Conservation (phyloP, 2,888 invertebrate genomes). For the Acronicta psi region DNA sequence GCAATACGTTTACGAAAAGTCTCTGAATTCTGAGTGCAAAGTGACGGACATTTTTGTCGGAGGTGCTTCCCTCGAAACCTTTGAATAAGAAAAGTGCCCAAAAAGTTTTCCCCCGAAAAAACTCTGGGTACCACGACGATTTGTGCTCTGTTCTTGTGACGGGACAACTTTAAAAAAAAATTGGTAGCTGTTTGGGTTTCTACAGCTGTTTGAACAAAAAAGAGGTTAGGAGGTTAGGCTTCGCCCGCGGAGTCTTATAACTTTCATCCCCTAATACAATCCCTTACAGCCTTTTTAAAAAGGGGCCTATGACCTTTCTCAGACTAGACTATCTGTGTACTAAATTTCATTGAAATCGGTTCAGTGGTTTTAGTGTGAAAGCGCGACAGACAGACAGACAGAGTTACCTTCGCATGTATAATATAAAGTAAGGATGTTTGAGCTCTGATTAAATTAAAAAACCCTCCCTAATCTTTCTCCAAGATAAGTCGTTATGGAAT, state of each 20-base stretch:
- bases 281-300: no score
- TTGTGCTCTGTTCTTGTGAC: constrained; percentile 28
- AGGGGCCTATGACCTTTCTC: no score
- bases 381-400: no score
- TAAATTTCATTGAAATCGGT: no score
- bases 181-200: constrained; percentile 2
- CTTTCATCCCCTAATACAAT: no score
- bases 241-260: no score
- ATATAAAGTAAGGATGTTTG: no score
- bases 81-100: constrained; percentile 59
- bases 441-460: background rate
- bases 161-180: constrained; percentile 29
- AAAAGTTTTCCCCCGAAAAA: constrained; percentile 61
- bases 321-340: no score
- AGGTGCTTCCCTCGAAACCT: constrained; percentile 66
- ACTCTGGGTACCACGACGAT: constrained; percentile 15
- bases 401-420: no score
- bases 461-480: background rate
- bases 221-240: no score
- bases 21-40: constrained; percentile 59
- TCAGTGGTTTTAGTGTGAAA: no score
- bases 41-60: constrained; percentile 65
- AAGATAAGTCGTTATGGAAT: constrained; percentile 9
- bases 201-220: constrained; percentile 2
- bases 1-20: constrained; percentile 66